Base-by-base conservation (phyloP, 2,797 vertebrate species). In the Hapalemur alaotrensis region DNA sequence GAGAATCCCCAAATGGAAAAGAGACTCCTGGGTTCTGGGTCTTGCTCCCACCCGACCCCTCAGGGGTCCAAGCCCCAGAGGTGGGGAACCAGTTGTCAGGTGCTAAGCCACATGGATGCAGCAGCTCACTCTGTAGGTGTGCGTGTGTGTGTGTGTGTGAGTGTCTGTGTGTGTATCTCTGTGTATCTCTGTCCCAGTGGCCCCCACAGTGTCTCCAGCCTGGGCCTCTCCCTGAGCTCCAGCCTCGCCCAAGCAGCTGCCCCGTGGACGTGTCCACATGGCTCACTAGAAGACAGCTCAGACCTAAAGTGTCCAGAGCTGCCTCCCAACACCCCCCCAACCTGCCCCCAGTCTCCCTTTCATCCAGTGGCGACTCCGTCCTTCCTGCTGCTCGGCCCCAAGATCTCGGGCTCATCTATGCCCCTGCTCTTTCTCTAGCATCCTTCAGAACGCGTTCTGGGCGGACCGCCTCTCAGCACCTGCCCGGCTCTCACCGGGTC, bases 1-100 rank as follows among this genome's bases (percentile, higher is more conserved):
- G 81, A 93, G 69, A 38, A 72, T 89, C 50, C 57, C 35, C 61
- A 59, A 15, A 43, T 41, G 69, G n/a, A 80, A 35, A 61, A 78
- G 46, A 57, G 30, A 20, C 12, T 78, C 20, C 41, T 38, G 23
- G 63, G 48, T 41, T 41, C 73, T 89, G 54, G 67, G 4, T 18
- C 76, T n/a, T 80, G 38, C 15, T 0, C n/a, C 30, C 6, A n/a
- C 10, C 17, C 23, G 0, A 32, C 8, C 38, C 72, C 7, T 13
- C 20, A 75, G n/a, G 78, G 48, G 1, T 75, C 32, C 57, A 67
- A 95, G n/a, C 38, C 87, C 35, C 65, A 46, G 48, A 86, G 52
- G 30, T 48, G 70, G 35, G 35, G 80, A 35, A 12, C 41, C 52
- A 25, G 5, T 23, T 10, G 38, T 86, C 72, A 65, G 52, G n/a